These are phyloP conservation scores for Pardalotus punctatus DNA, from an alignment of 2,113 vertebrate genomes.

Conservation along the genomic window DNA sequence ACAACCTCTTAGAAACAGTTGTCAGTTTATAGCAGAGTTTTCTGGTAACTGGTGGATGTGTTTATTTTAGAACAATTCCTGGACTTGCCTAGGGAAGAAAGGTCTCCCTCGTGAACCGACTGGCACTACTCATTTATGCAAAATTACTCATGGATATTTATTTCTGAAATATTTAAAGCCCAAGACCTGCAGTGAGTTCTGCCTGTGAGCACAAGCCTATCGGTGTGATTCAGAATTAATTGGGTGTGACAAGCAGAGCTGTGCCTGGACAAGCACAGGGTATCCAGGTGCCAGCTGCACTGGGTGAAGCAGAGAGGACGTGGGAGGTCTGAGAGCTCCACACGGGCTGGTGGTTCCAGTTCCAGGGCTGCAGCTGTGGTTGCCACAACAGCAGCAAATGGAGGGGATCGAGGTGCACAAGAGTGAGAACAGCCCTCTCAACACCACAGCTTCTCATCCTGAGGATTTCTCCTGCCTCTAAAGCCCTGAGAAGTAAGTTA, in stretches of 20 bases:
- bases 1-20: neutral
- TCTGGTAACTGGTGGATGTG: neutral
- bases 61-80: neutral
- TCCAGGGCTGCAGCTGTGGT: neutral
- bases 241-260: neutral
- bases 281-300: neutral
- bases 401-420: neutral
- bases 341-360: neutral
- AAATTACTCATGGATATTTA: neutral
- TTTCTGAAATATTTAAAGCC: neutral
- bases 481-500: neutral
- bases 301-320: neutral
- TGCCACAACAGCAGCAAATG: neutral
- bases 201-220: conserved; percentile 33
- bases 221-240: neutral
- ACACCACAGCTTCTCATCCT: neutral
- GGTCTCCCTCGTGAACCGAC: neutral
- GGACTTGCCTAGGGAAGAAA: neutral
- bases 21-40: neutral
- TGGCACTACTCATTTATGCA: neutral
- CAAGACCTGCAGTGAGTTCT: neutral
- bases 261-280: conserved; percentile 28
- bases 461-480: neutral
- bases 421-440: neutral
- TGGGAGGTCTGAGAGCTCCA: neutral